Evolutionary conservation across 1,140 invertebrate genomes (phyloP), one percentile per base, ranked within the genome.

Genomic region (Aphelinus certus): DNA sequence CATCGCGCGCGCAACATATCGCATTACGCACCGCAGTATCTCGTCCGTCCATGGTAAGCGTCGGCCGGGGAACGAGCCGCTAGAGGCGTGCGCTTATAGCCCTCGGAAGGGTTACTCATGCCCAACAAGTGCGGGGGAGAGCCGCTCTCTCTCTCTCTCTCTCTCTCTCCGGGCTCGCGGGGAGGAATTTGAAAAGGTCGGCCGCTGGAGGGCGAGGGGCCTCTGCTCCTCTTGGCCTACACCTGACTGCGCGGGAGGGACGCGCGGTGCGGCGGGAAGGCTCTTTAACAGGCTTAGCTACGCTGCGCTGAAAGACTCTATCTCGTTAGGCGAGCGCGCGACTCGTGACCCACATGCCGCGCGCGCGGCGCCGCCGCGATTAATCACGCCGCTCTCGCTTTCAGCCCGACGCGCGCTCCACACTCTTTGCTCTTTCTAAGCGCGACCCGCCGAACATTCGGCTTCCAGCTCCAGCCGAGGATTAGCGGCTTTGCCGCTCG

Each of bases 321-420:
- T 86, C 86, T 81, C 81, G 83, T 88, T 88, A 87, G 82, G 71
- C 69, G 63, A 71, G 66, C 46, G 56, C 62, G 10, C 53, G 53
- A 71, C 58, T 87, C 83, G 82, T 87, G 87, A 87, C 87, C 87
- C 84, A 88, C 84, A 88, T 88, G 86, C 83, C 26, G 79, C 84
- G 78, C 80, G 80, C 79, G 26, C 26, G 26, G 26, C 26, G 26
- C 26, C 26, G 26, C 26, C 26, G 26, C 81, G 81, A 86, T 87
- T 83, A 85, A 86, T 83, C 78, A 78, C 78, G 76, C 77, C 26
- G 26, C 26, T 26, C 26, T 26, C 26, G 26, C 26, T 26, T 26
- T 26, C 26, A 26, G 26, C 80, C 81, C 82, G 83, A 79, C 78
- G 77, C 75, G 75, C 71, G 62, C 64, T 71, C 60, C 45, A 9